These are phyloP conservation scores for Phortica okadai DNA, from an alignment of 2,888 invertebrate species.

Conservation along the genomic window DNA sequence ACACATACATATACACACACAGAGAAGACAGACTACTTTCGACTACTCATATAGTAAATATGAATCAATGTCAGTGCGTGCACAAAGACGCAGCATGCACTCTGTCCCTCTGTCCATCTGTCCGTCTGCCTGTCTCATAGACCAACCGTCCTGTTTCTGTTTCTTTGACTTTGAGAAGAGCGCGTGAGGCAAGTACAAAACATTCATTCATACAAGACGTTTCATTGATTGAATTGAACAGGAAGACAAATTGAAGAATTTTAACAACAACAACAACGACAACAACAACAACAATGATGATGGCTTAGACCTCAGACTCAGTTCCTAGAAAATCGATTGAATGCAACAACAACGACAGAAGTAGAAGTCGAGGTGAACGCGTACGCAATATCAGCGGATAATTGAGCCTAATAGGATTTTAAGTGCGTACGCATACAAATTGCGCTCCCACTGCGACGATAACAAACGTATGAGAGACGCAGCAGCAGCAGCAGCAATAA, in stretches of 20 bases:
- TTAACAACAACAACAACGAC: constrained; percentile 56
- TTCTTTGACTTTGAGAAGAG: constrained; percentile 52
- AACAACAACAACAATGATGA: constrained; percentile 55
- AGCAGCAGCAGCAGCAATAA: neutral
- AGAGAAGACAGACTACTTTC: neutral
- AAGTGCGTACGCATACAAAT: constrained; percentile 68
- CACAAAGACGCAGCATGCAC: constrained; percentile 66
- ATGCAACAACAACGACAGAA: constrained; percentile 32
- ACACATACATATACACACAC: constrained; percentile 6
- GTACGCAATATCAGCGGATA: constrained; percentile 72
- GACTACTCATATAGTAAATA: constrained; percentile 56
- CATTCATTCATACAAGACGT: constrained; percentile 24
- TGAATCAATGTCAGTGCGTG: constrained; percentile 71
- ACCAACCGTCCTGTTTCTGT: neutral
- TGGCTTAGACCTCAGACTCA: constrained; percentile 41
- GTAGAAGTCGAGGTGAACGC: constrained; percentile 46
- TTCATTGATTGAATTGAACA: constrained; percentile 41
- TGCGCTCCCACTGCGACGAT: constrained; percentile 70
- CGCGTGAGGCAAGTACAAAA: constrained; percentile 57
- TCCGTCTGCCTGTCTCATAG: neutral
- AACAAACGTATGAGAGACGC: constrained; percentile 51
- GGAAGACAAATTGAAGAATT: constrained; percentile 69
- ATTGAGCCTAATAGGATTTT: constrained; percentile 76
- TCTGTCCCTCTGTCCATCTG: constrained; percentile 15
- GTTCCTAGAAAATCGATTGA: constrained; percentile 46